A percentile compares a stretch with the other conserved stretches of the same genome.
These are phyloP conservation scores for Lampris megalopsis DNA, from an alignment of 2,113 vertebrate genomes.

Conservation along the genomic window DNA sequence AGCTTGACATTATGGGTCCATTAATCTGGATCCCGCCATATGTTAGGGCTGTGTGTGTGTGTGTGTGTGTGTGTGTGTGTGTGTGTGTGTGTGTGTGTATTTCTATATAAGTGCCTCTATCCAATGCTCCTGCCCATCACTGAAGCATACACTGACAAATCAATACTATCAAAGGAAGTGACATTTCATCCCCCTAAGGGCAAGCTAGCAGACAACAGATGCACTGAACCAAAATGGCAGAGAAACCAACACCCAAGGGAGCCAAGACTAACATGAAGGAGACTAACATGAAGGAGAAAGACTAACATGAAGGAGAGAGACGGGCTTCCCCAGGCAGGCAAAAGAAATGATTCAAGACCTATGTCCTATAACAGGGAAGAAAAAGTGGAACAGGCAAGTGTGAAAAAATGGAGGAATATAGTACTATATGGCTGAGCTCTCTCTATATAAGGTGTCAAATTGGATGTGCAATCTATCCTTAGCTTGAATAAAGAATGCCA, in stretches of 20 bases:
- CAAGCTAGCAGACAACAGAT: background rate
- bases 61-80: too few species aligned
- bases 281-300: background rate
- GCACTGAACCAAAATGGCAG: background rate
- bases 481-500: constrained; percentile 21
- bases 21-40: too few species aligned
- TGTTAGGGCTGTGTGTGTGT: too few species aligned
- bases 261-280: background rate
- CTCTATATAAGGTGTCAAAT: background rate
- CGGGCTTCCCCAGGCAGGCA: constrained; percentile 23
- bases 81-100: too few species aligned
- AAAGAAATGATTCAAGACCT: constrained; percentile 42
- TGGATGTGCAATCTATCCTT: constrained; percentile 32
- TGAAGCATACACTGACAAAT: constrained; percentile 29
- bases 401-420: constrained; percentile 27
- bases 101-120: background rate
- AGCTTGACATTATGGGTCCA: too few species aligned
- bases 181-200: constrained; percentile 5
- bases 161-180: constrained; percentile 37
- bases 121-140: background rate
- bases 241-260: background rate
- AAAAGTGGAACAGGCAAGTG: constrained; percentile 55
- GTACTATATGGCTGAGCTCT: constrained; percentile 17
- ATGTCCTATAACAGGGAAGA: constrained; percentile 29
- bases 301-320: background rate